Conservation (phyloP, 2,113 vertebrate genomes). For the Poicephalus meyeri region DNA sequence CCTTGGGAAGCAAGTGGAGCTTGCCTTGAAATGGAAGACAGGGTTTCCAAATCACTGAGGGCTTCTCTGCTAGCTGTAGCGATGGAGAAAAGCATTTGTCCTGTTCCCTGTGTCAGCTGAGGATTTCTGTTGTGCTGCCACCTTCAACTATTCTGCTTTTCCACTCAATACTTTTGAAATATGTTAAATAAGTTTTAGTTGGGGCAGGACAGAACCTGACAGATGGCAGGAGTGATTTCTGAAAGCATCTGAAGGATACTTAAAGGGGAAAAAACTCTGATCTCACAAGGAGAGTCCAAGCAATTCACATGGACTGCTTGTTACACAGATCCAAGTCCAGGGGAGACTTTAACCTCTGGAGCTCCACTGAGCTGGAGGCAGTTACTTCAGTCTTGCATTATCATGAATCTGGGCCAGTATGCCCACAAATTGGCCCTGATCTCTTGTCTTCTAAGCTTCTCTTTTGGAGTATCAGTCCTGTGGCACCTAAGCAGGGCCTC, state of each 20-base stretch:
- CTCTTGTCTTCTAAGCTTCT: background rate
- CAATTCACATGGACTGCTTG: background rate
- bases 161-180: background rate
- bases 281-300: background rate
- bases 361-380: background rate
- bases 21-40: background rate
- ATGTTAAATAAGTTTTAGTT: background rate
- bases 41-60: background rate
- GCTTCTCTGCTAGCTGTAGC: background rate
- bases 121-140: background rate
- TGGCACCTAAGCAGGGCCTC: background rate
- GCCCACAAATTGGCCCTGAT: background rate
- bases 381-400: background rate
- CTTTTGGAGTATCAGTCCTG: background rate
- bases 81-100: background rate
- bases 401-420: background rate
- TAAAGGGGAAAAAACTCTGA: background rate
- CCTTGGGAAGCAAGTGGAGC: background rate
- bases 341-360: background rate
- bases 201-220: background rate
- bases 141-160: background rate
- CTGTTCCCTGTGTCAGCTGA: background rate
- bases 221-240: background rate
- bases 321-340: fast-evolving
- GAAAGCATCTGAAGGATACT: background rate